Conservation (phyloP, 2,113 vertebrate species). For the Vireo altiloquus region DNA sequence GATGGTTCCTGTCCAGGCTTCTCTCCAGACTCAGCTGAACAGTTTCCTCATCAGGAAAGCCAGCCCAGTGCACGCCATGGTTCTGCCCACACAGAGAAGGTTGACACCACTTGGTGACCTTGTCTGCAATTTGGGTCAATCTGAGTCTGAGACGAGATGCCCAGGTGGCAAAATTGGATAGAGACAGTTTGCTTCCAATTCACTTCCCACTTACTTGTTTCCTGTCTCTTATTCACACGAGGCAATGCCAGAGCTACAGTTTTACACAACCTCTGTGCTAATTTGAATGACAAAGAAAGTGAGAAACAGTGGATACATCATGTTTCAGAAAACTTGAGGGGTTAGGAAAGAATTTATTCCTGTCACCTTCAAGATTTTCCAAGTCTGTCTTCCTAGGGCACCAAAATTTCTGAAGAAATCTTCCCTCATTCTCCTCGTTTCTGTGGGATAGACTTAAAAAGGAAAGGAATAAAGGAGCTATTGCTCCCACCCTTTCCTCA, state of each 20-base stretch:
- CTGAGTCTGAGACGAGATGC: background rate
- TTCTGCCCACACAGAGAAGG: background rate
- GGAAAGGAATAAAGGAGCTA: background rate
- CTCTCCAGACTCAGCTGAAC: background rate
- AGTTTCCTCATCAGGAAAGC: background rate
- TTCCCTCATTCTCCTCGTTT: background rate
- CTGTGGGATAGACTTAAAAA: background rate
- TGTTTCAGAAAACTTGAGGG: background rate
- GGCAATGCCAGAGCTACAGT: background rate
- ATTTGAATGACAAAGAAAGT: background rate
- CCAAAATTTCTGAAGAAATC: background rate
- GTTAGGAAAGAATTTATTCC: background rate
- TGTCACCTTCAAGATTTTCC: background rate
- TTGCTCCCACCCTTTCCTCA: background rate
- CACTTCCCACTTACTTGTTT: background rate
- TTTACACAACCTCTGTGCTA: background rate
- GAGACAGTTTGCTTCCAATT: background rate
- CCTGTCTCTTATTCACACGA: background rate
- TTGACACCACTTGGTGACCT: background rate
- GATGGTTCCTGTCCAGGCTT: background rate
- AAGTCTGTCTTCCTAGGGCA: background rate
- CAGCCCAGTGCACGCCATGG: background rate
- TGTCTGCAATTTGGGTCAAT: background rate
- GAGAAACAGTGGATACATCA: background rate
- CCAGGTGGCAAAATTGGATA: background rate